Base-by-base conservation (phyloP, 1,140 invertebrate genomes). In the Lordiphosa mommai region DNA sequence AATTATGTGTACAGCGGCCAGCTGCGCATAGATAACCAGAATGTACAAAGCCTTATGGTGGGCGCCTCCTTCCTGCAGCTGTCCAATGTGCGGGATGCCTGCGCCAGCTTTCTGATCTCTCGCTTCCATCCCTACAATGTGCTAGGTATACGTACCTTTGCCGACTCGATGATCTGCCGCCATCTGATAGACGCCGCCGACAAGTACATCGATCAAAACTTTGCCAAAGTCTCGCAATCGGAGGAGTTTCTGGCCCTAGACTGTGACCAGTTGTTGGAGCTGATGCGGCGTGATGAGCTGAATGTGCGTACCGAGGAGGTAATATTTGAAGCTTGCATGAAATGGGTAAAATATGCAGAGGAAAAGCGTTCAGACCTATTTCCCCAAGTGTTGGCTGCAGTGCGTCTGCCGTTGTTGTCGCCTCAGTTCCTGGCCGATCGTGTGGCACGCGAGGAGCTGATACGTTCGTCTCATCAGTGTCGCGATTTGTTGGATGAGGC, bases 1-100 rank as follows among this genome's bases (percentile, higher is more conserved):
- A 96, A 97, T 87, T 98, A 95, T 91, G 95, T 95, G 0, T 98
- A 98, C 82, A 95, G 93, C 79, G 96, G 96, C 0, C 91, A 92
- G 64, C 92, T 98, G 20, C 92, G 92, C 29, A 93, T 98, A 41
- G 93, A 94, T 85, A 92, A 92, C 57, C 91, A 91, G 55, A 97
- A 97, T 90, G 95, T 97, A 1, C 95, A 97, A 85, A 86, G 92
- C 67, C 91, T 98, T 1, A 93, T 97, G 92, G 93, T 96, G 30
- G 96, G 95, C n/a, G 94, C 96, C 9, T 95, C 95, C 3, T 97
- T 96, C 88, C 89, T 98, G 9, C 95, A 97, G 80, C 88, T 98
- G 12, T 92, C 92, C 56, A 92, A 93, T 90, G 95, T 97, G 0
- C 92, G 94, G 69, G 94, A 96, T 76, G 95, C 95, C 3, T 97